A percentile compares a stretch with the other conserved stretches of the same genome.
Evolutionary conservation across 2,888 invertebrate genomes (phyloP).

Genomic region (Epinotia ramella): DNA sequence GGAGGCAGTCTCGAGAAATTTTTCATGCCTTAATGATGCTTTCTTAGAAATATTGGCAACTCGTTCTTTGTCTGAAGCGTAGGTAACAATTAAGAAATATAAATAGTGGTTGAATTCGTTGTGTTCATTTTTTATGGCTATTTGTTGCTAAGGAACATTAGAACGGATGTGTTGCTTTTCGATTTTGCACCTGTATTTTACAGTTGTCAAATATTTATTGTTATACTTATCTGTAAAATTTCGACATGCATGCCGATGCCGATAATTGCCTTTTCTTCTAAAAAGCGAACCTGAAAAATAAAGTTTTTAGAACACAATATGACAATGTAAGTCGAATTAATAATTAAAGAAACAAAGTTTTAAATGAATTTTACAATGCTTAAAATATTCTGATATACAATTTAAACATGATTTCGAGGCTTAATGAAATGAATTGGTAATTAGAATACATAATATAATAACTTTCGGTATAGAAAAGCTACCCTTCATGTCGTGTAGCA

Average conservation of each 20-base stretch:
- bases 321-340: too few relatives aligned
- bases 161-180: constrained; percentile 7
- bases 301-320: too few relatives aligned
- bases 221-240: too few relatives aligned
- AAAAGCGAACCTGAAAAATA: too few relatives aligned
- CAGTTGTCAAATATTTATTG: neutral
- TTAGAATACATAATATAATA: neutral
- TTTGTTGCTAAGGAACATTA: neutral
- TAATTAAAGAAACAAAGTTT: too few relatives aligned
- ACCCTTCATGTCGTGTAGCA: constrained; percentile 56
- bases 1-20: constrained; percentile 21
- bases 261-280: too few relatives aligned
- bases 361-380: too few relatives aligned
- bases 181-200: neutral
- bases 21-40: constrained; percentile 35
- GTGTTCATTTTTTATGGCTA: constrained; percentile 20
- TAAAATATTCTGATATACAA: too few relatives aligned
- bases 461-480: neutral
- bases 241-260: too few relatives aligned
- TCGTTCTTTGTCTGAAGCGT: constrained; percentile 30
- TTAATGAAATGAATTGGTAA: too few relatives aligned
- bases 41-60: constrained; percentile 31
- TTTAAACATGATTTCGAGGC: neutral
- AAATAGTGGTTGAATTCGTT: constrained; percentile 15
- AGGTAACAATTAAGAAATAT: constrained; percentile 33